Evolutionary conservation across 2,888 invertebrate species (phyloP).

Genomic region (Auanema sp.): DNA sequence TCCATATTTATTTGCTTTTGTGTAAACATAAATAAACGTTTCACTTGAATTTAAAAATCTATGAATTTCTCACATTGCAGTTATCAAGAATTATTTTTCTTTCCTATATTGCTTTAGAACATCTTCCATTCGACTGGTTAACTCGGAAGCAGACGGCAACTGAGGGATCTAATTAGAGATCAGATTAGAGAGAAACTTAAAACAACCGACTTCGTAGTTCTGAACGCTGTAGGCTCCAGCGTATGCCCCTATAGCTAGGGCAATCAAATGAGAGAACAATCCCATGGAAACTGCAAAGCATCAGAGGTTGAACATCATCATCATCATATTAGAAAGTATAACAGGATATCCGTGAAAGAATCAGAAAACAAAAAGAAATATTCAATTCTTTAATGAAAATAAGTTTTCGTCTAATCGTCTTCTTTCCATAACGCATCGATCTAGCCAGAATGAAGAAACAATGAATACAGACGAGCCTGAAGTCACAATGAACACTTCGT

Average conservation of each 20-base stretch:
- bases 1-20: too few relatives aligned
- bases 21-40: too few relatives aligned
- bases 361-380: too few relatives aligned
- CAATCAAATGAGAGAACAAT: neutral
- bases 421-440: conserved; percentile 8
- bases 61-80: too few relatives aligned
- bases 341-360: too few relatives aligned
- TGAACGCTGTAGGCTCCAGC: conserved; percentile 43
- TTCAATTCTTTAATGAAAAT: neutral
- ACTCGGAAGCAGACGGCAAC: neutral
- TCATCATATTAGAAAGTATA: too few relatives aligned
- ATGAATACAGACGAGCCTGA: conserved; percentile 3
- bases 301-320: too few relatives aligned
- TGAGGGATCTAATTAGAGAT: neutral
- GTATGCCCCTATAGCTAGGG: conserved; percentile 16
- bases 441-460: conserved; percentile 11
- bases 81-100: neutral
- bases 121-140: neutral
- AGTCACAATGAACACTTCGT: neutral
- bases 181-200: neutral
- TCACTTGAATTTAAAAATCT: too few relatives aligned
- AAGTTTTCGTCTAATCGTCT: conserved; percentile 3
- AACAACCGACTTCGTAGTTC: conserved; percentile 2
- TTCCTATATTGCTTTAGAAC: neutral
- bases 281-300: too few relatives aligned